Conservation (phyloP, 2,113 vertebrate genomes). For the Daubentonia madagascariensis region DNA sequence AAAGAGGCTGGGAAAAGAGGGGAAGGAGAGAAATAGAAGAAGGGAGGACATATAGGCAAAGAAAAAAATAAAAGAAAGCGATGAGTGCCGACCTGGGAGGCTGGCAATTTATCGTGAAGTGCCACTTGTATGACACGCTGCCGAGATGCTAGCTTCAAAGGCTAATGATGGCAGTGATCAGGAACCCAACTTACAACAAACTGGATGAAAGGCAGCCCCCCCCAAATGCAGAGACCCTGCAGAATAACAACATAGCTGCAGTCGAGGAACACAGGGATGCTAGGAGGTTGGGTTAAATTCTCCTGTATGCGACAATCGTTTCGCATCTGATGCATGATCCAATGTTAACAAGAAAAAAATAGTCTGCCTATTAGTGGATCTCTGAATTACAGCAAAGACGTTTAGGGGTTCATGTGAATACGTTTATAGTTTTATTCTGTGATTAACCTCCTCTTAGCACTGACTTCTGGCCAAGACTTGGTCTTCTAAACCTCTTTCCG, state of each 20-base stretch:
- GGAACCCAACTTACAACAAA: slow-evolving; percentile 73
- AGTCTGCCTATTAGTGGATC: background rate
- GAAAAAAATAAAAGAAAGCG: slow-evolving; percentile 43
- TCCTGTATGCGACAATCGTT: background rate
- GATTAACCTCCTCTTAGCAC: background rate
- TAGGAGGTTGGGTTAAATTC: background rate
- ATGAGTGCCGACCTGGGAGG: slow-evolving; percentile 54
- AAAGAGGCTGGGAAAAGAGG: background rate
- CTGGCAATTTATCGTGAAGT: slow-evolving; percentile 77
- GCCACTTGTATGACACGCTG: slow-evolving; percentile 65
- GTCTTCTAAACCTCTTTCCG: background rate
- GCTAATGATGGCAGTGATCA: slow-evolving; percentile 78
- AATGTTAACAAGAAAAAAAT: background rate
- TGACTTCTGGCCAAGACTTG: background rate
- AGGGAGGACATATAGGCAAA: background rate
- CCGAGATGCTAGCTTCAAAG: slow-evolving; percentile 73
- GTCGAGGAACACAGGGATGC: background rate
- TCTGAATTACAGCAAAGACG: background rate
- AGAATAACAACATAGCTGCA: slow-evolving; percentile 54
- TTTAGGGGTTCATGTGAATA: background rate
- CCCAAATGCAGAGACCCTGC: slow-evolving; percentile 64
- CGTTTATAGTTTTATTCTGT: background rate
- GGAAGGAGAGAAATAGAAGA: background rate
- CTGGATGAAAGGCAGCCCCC: slow-evolving; percentile 67
- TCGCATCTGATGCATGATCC: background rate